Base-by-base conservation (phyloP, 2,888 invertebrate genomes). In the Netelia fuscicornis region DNA sequence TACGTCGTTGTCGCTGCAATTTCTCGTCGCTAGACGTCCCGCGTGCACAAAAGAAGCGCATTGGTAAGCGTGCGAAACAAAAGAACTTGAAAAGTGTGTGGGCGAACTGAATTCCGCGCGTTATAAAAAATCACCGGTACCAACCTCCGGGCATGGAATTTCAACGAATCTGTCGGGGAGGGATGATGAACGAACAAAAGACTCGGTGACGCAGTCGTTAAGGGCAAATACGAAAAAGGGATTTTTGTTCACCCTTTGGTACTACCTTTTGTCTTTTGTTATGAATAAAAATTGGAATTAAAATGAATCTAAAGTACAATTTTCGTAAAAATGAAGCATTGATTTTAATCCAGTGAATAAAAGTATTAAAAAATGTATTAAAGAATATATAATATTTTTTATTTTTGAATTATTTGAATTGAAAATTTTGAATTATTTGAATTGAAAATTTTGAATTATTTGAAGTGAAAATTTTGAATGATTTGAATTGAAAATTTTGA, bases 81-180 rank as follows among this genome's bases (percentile, higher is more conserved):
- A 77, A 82, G 74, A 52, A n/a, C 62, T 44, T 10, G 48, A 65
- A 65, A 8, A 52, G 37, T 56, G 52, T 58, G 20, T 48, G 48
- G 23, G 42, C n/a, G 44, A 37, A 58, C 58, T 37, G 30, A 54
- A 67, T 72, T 67, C 2, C 42, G 65, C 20, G 64, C 30, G n/a
- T 58, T 11, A 52, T 52, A 65, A 17, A 58, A 67, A 62, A 42
- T 81, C 65, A 17, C 37, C n/a, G 56, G 65, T 30, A 10, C 20
- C 20, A 48, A 67, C 72, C 52, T 58, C 42, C 23, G 58, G 56
- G 52, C 58, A 76, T 58, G 82, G 11, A 81, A 72, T 82, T 82
- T 77, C 58, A 44, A 72, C 52, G 37, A 77, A 67, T 82, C 17
- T 6, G 11, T 58, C 20, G 58, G 58, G 58, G 58, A 17, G 37